Base-by-base conservation (phyloP, 1,140 invertebrate species). In the Dreissena rostriformis region DNA sequence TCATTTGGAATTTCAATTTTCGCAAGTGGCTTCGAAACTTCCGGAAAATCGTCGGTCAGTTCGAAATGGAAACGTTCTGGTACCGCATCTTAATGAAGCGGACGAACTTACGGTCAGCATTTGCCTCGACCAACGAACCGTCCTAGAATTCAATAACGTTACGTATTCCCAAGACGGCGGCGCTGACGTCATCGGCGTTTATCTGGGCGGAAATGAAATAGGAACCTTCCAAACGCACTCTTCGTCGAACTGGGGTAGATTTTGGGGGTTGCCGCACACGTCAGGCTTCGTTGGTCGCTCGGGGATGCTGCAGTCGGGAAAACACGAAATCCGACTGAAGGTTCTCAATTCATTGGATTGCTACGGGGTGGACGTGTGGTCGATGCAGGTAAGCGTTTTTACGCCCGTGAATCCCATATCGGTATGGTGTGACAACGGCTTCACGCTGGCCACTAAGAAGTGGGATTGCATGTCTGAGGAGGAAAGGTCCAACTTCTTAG, bases 141-240 rank as follows among this genome's bases (percentile, higher is more conserved):
- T 39, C 39, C 0, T 82, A 29, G 39, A 63, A 17, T n/a, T 82
- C 26, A 67, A 66, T 19, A 68, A 73, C 39, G 55, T 82, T 0
- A 73, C 63, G 24, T 82, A 74, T 39, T 82, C 80, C 6, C 74
- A 82, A 53, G 80, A 82, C 24, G 80, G 80, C 39, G 24, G 52
- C 6, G 29, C 57, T 4, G 72, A 82, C 52, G 57, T 19, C 10
- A 68, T 82, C 26, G 52, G 14, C 12, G 39, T 82, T 19, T 19
- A 55, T 19, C 26, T 75, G 14, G 52, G 68, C 57, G 65, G 51
- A 2, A 26, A 14, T 2, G 19, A 53, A 68, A 2, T 82, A 26
- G 80, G 71, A 67, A 70, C 61, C 8, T 74, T 82, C 68, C 14
- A 74, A 24, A 82, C 71, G 19, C 71, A 73, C 22, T 39, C 26